Conservation (phyloP, 2,113 vertebrate species). For the Dolichotis patagonum region DNA sequence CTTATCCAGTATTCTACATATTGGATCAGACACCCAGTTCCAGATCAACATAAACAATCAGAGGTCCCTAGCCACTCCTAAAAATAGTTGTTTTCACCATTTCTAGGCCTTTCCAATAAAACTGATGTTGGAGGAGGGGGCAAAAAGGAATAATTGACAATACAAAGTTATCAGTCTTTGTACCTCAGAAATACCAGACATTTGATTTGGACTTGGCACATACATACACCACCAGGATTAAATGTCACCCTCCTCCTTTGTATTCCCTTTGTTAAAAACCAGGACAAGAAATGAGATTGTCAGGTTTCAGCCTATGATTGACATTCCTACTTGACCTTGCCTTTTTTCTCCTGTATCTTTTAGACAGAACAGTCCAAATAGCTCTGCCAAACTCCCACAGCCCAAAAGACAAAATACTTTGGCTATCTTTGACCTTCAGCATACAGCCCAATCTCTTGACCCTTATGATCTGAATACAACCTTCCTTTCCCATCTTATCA, state of each 20-base stretch:
- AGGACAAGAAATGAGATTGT: background rate
- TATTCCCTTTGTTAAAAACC: background rate
- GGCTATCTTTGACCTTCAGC: background rate
- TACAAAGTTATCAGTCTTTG: background rate
- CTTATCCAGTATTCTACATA: background rate
- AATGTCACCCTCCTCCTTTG: background rate
- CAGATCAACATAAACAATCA: background rate
- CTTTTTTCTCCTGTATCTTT: background rate
- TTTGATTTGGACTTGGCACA: background rate
- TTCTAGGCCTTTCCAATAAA: constrained; percentile 43
- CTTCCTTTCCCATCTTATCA: background rate
- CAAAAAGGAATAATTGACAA: background rate
- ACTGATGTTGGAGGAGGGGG: background rate
- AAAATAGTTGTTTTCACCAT: background rate
- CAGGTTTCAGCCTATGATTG: background rate
- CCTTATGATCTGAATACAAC: background rate
- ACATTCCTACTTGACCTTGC: background rate
- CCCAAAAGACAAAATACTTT: background rate
- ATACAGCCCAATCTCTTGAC: background rate
- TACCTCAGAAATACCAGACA: background rate
- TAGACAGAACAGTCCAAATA: background rate
- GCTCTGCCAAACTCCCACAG: background rate
- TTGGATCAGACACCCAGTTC: background rate
- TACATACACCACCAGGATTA: background rate
- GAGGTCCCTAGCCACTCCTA: background rate